Conservation (phyloP, 2,888 invertebrate species). For the Zeuzera pyrina region DNA sequence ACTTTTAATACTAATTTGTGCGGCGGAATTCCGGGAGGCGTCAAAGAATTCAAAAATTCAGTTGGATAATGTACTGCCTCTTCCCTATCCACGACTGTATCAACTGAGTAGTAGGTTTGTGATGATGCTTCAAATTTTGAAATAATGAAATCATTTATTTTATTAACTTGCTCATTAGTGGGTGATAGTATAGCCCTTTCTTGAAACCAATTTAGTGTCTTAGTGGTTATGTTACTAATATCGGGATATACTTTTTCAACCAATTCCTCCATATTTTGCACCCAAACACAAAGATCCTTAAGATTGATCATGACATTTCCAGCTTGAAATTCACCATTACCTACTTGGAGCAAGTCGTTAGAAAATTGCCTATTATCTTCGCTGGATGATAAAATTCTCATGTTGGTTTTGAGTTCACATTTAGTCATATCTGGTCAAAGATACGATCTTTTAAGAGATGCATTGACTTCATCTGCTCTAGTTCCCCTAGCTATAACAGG, state of each 20-base stretch:
- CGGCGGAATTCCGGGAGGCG: too few species aligned
- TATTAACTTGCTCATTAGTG: constrained; percentile 21
- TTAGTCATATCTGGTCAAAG: constrained; percentile 21
- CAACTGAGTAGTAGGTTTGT: constrained; percentile 3
- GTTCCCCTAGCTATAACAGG: constrained; percentile 21
- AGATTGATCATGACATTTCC: constrained; percentile 19
- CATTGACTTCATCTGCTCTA: constrained; percentile 21
- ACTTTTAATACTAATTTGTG: constrained; percentile 6
- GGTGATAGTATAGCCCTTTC: constrained; percentile 21
- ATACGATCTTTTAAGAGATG: constrained; percentile 18
- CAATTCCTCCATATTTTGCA: constrained; percentile 7
- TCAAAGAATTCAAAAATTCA: too few species aligned
- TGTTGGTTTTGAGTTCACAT: constrained; percentile 21
- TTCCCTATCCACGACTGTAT: constrained; percentile 1
- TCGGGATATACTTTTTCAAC: constrained; percentile 20
- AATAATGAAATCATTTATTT: constrained; percentile 18
- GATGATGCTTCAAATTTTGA: constrained; percentile 7
- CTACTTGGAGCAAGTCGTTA: constrained; percentile 20
- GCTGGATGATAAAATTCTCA: constrained; percentile 18
- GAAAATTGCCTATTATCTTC: constrained; percentile 20
- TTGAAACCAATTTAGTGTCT: constrained; percentile 20
- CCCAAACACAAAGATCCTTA: constrained; percentile 3
- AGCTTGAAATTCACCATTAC: constrained; percentile 21
- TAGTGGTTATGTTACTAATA: constrained; percentile 18
- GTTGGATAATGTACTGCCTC: too few species aligned